Evolutionary conservation across 2,113 vertebrate species (phyloP).

Genomic region (Lathamus discolor): DNA sequence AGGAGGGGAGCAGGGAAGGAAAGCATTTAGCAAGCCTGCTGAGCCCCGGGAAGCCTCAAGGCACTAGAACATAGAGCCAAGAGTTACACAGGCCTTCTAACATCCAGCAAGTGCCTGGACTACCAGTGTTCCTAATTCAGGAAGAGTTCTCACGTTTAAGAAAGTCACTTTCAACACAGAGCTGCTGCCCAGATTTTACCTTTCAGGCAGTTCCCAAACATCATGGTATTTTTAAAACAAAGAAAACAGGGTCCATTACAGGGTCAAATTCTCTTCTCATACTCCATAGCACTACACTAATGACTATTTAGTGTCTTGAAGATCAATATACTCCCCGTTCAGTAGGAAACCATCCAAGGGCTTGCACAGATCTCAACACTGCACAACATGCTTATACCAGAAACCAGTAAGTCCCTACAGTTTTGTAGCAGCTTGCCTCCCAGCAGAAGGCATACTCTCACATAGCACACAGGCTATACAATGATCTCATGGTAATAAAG

Average conservation of each 20-base stretch:
- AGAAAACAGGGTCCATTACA: not conserved
- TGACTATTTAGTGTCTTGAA: not conserved
- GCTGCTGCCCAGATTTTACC: conserved; percentile 3
- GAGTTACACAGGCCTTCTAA: not conserved
- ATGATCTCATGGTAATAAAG: not conserved
- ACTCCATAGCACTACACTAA: not conserved
- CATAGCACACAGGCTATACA: not conserved
- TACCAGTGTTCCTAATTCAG: not conserved
- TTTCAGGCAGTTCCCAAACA: not conserved
- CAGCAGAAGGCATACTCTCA: not conserved
- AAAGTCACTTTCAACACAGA: not conserved
- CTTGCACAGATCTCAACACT: not conserved
- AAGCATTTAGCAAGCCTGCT: not conserved
- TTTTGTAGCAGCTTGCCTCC: not conserved
- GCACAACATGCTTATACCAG: rapidly evolving
- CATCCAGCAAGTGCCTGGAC: not conserved
- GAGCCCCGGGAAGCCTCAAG: not conserved
- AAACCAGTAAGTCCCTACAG: not conserved
- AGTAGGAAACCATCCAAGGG: not conserved
- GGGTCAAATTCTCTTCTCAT: not conserved
- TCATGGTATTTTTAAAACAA: conserved; percentile 3
- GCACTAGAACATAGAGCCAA: not conserved
- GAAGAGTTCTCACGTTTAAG: not conserved
- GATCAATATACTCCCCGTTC: not conserved
- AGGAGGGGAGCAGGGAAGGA: not conserved